phyloP scores from a whole-genome alignment of 1,140 invertebrate genomes.

The Ruditapes philippinarum region DNA sequence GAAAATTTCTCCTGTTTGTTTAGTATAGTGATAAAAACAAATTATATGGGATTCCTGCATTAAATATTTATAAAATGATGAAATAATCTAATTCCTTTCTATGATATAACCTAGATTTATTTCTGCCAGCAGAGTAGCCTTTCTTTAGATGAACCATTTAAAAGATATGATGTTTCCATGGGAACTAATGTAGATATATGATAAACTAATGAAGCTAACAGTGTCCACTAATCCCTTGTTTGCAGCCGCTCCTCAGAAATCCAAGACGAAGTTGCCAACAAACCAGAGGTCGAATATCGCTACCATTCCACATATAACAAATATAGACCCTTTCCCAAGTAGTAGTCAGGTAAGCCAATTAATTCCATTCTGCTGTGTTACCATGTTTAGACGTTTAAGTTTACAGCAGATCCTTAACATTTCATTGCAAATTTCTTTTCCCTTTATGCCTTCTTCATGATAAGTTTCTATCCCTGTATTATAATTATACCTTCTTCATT shows the following conservation, averaged over 20 bases:
- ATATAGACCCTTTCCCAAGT: conserved; percentile 80
- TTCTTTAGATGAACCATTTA: background rate
- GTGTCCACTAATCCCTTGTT: conserved; percentile 44
- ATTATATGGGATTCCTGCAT: too few species aligned
- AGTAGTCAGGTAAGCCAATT: conserved; percentile 69
- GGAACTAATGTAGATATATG: background rate
- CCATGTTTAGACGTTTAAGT: background rate
- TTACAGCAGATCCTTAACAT: background rate
- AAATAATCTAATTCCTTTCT: too few species aligned
- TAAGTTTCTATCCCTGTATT: too few species aligned
- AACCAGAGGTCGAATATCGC: conserved; percentile 78
- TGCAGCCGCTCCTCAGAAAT: conserved; percentile 74
- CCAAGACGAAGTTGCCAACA: conserved; percentile 71
- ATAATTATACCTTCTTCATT: too few species aligned
- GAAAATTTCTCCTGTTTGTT: too few species aligned
- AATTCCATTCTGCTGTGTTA: background rate
- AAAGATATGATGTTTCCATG: background rate
- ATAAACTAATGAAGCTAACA: background rate
- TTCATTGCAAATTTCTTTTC: background rate
- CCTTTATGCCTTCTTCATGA: too few species aligned
- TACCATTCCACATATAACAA: conserved; percentile 83
- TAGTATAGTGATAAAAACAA: too few species aligned
- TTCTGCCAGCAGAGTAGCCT: too few species aligned
- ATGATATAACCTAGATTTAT: too few species aligned
- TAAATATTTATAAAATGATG: too few species aligned